Evolutionary conservation across 1,140 invertebrate species (phyloP).

Genomic region (Calephelis virginiensis): DNA sequence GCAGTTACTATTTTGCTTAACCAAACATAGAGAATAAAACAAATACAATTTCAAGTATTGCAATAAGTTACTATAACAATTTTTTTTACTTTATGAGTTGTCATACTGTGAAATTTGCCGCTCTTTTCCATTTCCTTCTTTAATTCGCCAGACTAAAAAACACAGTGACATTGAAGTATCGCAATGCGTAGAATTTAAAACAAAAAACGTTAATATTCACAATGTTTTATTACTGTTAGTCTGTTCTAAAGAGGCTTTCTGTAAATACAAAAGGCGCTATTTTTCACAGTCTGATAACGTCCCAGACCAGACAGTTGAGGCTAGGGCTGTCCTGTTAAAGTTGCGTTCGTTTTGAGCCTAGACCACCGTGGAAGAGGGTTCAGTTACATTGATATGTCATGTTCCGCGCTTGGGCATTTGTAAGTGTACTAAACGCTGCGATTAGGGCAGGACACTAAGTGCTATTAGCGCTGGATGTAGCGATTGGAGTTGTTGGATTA

Average conservation of each 20-base stretch:
- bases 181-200: constrained; percentile 6
- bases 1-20: too few species aligned
- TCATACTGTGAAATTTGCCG: too few species aligned
- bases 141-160: too few species aligned
- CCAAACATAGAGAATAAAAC: too few species aligned
- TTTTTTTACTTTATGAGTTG: too few species aligned
- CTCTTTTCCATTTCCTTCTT: too few species aligned
- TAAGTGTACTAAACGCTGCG: constrained; percentile 59
- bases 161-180: constrained; percentile 4
- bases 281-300: constrained; percentile 68
- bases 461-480: constrained; percentile 24
- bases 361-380: constrained; percentile 61
- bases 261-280: constrained; percentile 59
- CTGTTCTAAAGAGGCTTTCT: constrained; percentile 34
- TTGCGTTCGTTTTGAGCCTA: constrained; percentile 47
- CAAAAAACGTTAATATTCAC: constrained; percentile 14
- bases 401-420: constrained; percentile 53
- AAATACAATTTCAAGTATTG: too few species aligned
- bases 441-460: constrained; percentile 42
- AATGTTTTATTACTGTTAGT: constrained; percentile 24
- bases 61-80: too few species aligned
- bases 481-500: background rate
- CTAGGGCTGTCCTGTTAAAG: constrained; percentile 48
- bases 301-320: constrained; percentile 50
- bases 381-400: constrained; percentile 61